Evolutionary conservation across 2,113 vertebrate genomes (phyloP).

Genomic region (Aphyosemion australe): DNA sequence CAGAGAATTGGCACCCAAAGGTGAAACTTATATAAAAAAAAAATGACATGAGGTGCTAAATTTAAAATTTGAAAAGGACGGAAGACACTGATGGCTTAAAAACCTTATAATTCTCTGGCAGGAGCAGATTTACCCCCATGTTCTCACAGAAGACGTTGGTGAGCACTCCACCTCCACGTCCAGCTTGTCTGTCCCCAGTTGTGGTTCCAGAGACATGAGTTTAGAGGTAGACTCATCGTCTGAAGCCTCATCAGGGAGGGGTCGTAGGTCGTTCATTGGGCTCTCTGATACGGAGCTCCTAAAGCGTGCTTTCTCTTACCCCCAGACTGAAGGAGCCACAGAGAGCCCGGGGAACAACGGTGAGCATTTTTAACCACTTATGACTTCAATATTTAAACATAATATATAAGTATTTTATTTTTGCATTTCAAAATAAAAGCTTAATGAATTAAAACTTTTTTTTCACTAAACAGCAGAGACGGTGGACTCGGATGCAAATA

Average conservation of each 20-base stretch:
- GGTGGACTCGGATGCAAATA: slow-evolving; percentile 12
- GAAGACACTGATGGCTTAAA: neutral
- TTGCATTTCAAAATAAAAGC: neutral
- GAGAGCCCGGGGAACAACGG: slow-evolving; percentile 51
- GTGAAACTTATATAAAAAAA: too few species aligned
- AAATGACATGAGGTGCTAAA: neutral
- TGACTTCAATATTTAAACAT: neutral
- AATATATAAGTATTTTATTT: accelerated
- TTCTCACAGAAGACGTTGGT: slow-evolving; percentile 30
- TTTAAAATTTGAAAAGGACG: neutral
- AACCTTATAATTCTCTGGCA: slow-evolving; percentile 44
- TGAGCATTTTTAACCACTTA: slow-evolving; percentile 26
- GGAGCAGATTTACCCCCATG: slow-evolving; percentile 53
- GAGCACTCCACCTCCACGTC: slow-evolving; percentile 47
- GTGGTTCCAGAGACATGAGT: slow-evolving; percentile 31
- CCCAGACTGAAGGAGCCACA: slow-evolving; percentile 63
- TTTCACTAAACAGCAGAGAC: slow-evolving; percentile 36
- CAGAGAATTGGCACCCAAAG: neutral
- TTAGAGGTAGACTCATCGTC: slow-evolving; percentile 47
- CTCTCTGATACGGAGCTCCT: slow-evolving; percentile 72
- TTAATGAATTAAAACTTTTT: neutral
- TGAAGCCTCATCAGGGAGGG: slow-evolving; percentile 35
- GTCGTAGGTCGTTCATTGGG: slow-evolving; percentile 59
- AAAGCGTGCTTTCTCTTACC: slow-evolving; percentile 70
- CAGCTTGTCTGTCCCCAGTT: slow-evolving; percentile 25